phyloP scores from a whole-genome alignment of 2,888 invertebrate species.

The Eucera pruinosa region DNA sequence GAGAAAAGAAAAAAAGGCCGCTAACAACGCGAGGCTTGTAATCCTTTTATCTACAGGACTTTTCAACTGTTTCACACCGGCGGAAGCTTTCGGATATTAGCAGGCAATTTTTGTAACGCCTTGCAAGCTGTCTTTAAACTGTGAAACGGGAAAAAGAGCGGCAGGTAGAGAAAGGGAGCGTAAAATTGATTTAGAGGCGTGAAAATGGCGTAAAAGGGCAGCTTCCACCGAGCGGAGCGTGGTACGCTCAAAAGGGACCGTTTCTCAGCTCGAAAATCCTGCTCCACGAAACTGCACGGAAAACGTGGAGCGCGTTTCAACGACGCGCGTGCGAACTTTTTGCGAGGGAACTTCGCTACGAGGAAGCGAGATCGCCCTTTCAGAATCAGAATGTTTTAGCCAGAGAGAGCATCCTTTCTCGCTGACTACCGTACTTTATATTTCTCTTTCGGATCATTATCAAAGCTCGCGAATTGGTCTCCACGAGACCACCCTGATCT shows the following conservation, averaged over 20 bases:
- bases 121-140: neutral
- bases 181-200: slow-evolving; percentile 7
- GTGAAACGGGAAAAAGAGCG: neutral
- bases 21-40: too few relatives aligned
- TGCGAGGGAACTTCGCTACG: neutral
- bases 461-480: neutral
- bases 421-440: neutral
- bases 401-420: neutral
- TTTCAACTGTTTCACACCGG: too few relatives aligned
- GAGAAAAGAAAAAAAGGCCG: too few relatives aligned
- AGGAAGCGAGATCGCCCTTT: slow-evolving; percentile 16
- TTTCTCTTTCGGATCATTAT: too few relatives aligned
- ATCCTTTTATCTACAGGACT: too few relatives aligned
- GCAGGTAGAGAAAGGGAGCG: neutral
- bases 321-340: slow-evolving; percentile 11
- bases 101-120: neutral
- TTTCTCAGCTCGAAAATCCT: slow-evolving; percentile 5
- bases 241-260: neutral
- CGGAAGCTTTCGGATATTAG: too few relatives aligned
- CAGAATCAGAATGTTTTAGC: neutral
- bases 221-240: neutral
- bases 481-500: neutral
- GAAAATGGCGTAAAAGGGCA: neutral
- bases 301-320: slow-evolving; percentile 4
- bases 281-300: neutral